phyloP scores from a whole-genome alignment of 2,888 invertebrate genomes.

The Macrosoma leucophasiata region DNA sequence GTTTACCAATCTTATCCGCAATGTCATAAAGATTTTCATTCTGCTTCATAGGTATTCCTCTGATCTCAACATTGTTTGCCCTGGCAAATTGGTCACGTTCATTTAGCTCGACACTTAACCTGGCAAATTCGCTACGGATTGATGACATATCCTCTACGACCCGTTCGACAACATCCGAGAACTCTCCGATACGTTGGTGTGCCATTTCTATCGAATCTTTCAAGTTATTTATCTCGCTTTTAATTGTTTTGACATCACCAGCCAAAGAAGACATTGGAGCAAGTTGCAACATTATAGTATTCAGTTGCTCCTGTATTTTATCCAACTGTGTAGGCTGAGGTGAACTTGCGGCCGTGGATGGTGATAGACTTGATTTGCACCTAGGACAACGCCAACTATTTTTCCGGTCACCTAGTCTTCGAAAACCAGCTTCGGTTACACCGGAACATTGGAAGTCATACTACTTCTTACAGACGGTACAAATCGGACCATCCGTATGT shows the following conservation, averaged over 20 bases:
- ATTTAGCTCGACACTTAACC: neutral
- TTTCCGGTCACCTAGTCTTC: too few species aligned
- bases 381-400: too few species aligned
- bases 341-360: too few species aligned
- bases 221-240: neutral
- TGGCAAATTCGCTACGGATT: neutral
- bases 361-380: too few species aligned
- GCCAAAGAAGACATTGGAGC: neutral
- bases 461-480: too few species aligned
- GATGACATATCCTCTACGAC: neutral
- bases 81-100: neutral
- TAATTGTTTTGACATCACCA: neutral
- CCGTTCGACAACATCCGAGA: too few species aligned
- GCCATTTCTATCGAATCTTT: neutral
- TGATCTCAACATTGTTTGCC: neutral
- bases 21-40: neutral
- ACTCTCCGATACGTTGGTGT: neutral
- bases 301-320: neutral
- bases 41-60: neutral
- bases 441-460: neutral
- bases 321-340: neutral
- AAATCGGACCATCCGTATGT: too few species aligned
- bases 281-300: neutral
- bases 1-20: neutral
- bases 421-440: too few species aligned